Evolutionary conservation across 2,113 vertebrate genomes (phyloP), one percentile per base, ranked within the genome.

Genomic region (Oophaga pumilio): DNA sequence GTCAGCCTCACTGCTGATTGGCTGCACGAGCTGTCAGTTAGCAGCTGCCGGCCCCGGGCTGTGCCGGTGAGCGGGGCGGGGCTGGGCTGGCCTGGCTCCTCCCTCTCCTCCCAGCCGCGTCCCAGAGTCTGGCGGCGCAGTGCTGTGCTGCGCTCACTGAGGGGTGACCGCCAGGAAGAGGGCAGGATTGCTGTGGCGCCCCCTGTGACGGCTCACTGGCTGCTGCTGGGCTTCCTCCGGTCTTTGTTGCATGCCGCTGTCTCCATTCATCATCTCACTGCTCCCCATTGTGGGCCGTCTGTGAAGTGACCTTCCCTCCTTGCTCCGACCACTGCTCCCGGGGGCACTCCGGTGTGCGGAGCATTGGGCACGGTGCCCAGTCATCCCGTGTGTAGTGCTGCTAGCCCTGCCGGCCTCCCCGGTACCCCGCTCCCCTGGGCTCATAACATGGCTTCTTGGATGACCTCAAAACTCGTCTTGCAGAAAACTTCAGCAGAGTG

Each of bases 101-200:
- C 86, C 86, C 57, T 80, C 49, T 86, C 59, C 85, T 82, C 79
- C 69, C 86, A 33, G 79, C 69, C 59, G 69, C 62, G 80, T 64
- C 77, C 82, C 86, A 64, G 69, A 17, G 53, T 87, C 86, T 82
- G 86, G 57, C 71, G 59, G 80, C 81, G 71, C 81, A 66, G 59
- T 84, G 79, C 79, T 82, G 68, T 49, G 13, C 49, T 59, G 24
- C 24, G 77, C 52, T 22, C 66, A 49, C 20, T 60, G 71, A 71
- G 84, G 84, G 74, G 71, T n/a, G 57, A 57, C 18, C 33, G 33
- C 33, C 52, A 80, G 53, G 76, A 68, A 69, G n/a, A 15, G 76
- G 76, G 74, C 33, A 33, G 28, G 43, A 83, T 64, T 52, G 81
- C 8, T 10, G 66, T 5, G 26, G 50, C 69, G 43, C 62, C 49